Evolutionary conservation across 2,888 invertebrate genomes (phyloP).

Genomic region (Adelognathus sp.): DNA sequence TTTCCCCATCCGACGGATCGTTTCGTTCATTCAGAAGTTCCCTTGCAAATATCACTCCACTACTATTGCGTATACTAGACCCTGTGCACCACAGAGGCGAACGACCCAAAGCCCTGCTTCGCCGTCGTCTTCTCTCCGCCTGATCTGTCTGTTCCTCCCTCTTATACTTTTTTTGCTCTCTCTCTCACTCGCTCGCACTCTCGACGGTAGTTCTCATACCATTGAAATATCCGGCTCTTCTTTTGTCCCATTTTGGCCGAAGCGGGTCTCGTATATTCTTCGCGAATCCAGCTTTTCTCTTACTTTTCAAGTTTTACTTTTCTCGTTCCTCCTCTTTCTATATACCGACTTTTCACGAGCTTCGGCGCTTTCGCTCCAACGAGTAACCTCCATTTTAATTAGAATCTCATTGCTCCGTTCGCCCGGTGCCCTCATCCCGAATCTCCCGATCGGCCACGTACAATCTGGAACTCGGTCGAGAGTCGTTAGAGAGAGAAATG

Average conservation of each 20-base stretch:
- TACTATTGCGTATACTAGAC: slow-evolving; percentile 29
- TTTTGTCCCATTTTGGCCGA: slow-evolving; percentile 34
- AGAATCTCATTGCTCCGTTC: slow-evolving; percentile 62
- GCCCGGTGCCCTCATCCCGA: slow-evolving; percentile 7
- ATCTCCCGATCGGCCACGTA: not conserved
- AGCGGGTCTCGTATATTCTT: slow-evolving; percentile 14
- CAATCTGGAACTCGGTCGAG: slow-evolving; percentile 42
- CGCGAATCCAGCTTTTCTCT: slow-evolving; percentile 40
- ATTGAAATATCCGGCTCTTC: slow-evolving; percentile 36
- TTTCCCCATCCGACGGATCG: slow-evolving; percentile 18
- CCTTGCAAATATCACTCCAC: slow-evolving; percentile 35
- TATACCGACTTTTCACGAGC: slow-evolving; percentile 12
- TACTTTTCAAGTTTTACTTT: slow-evolving; percentile 14
- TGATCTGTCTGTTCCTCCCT: slow-evolving; percentile 20
- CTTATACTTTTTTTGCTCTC: slow-evolving; percentile 10
- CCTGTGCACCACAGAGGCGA: slow-evolving; percentile 21
- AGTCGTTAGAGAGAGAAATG: slow-evolving; percentile 54
- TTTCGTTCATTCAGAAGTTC: slow-evolving; percentile 41
- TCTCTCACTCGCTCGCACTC: not conserved
- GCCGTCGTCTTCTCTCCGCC: not conserved
- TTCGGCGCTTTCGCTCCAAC: slow-evolving; percentile 13
- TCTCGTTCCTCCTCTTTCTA: slow-evolving; percentile 6
- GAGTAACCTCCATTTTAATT: slow-evolving; percentile 64
- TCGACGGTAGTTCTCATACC: not conserved
- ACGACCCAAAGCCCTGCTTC: slow-evolving; percentile 18